Percentiles rank a stretch among this genome's conserved stretches.
These are phyloP conservation scores for Daktulosphaira vitifoliae DNA, from an alignment of 1,140 invertebrate species.

Conservation along the genomic window DNA sequence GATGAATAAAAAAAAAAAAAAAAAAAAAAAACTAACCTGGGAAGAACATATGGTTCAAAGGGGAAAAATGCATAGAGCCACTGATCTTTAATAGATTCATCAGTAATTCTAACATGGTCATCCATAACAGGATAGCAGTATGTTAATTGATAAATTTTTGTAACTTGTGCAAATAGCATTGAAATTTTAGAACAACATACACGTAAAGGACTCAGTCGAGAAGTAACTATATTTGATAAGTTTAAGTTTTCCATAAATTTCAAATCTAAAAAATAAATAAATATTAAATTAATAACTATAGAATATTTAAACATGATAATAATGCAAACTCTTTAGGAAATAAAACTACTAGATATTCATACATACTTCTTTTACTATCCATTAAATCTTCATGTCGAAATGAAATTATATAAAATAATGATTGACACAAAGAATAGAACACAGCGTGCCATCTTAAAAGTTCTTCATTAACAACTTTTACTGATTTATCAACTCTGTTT, in stretches of 20 bases:
- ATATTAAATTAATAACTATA: too few relatives aligned
- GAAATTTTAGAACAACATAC: slow-evolving; percentile 67
- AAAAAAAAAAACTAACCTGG: slow-evolving; percentile 45
- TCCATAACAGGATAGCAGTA: slow-evolving; percentile 88
- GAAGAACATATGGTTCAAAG: slow-evolving; percentile 69
- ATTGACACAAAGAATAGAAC: slow-evolving; percentile 84
- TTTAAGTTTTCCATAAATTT: slow-evolving; percentile 70
- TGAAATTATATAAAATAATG: slow-evolving; percentile 80
- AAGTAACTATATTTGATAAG: slow-evolving; percentile 71
- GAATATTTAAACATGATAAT: too few relatives aligned
- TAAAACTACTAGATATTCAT: not conserved
- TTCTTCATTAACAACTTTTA: slow-evolving; percentile 46
- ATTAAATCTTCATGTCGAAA: slow-evolving; percentile 79
- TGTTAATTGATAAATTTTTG: slow-evolving; percentile 77
- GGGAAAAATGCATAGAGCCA: slow-evolving; percentile 64
- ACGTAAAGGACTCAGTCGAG: slow-evolving; percentile 74
- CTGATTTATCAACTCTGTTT: slow-evolving; percentile 48
- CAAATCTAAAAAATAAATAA: slow-evolving; percentile 53
- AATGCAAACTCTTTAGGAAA: too few relatives aligned
- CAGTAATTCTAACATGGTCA: slow-evolving; percentile 37
- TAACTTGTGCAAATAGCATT: slow-evolving; percentile 73
- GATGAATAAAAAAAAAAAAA: not conserved
- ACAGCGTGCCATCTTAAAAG: slow-evolving; percentile 61
- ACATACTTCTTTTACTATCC: slow-evolving; percentile 61
- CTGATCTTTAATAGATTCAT: slow-evolving; percentile 41